Base-by-base conservation (phyloP, 2,797 vertebrate species). In the Leuciscus waleckii region DNA sequence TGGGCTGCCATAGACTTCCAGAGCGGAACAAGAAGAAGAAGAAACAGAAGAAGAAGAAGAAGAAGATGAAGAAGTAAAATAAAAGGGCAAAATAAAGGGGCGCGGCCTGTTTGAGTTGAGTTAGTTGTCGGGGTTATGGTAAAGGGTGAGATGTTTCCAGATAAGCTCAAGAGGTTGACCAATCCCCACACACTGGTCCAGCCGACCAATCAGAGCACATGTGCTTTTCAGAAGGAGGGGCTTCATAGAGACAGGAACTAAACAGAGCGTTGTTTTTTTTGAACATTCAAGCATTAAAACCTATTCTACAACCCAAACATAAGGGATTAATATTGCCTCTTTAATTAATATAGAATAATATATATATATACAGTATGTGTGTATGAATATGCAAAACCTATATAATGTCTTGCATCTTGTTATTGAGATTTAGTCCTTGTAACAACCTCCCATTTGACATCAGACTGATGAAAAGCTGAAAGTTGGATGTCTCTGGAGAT, bases 371-470 rank as follows among this genome's bases (percentile, higher is more conserved):
- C 3, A 35, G 0, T 5, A 0, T 5, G 1, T 11, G 0, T 43
- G 1, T 43, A 43, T 37, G 10, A 3, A 41, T 46, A 49, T 49
- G 46, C 16, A 7, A 51, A 51, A 17, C 11, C 11, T 9, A 23
- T 16, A 71, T 16, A 29, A 73, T 4, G 16, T 46, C 9, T 46
- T 51, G 21, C 14, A 2, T 58, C 23, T 77, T 26, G 29, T 35
- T 35, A 61, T 41, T 41, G 17, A 79, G 39, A 79, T 79, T 65
- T 46, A 65, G 39, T 65, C n/a, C 3, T 65, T 79, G 17, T 79
- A 26, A 67, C 26, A 65, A 65, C 16, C 32, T 67, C 43, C 78
- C 32, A 67, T 37, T 2, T 51, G 41, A 46, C 26, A 32, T 32
- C 41, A 65, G 21, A 11, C 21, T 65, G 61, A 32, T 54, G 19